Evolutionary conservation across 2,797 vertebrate species (phyloP).

Genomic region (Glossophaga mutica): DNA sequence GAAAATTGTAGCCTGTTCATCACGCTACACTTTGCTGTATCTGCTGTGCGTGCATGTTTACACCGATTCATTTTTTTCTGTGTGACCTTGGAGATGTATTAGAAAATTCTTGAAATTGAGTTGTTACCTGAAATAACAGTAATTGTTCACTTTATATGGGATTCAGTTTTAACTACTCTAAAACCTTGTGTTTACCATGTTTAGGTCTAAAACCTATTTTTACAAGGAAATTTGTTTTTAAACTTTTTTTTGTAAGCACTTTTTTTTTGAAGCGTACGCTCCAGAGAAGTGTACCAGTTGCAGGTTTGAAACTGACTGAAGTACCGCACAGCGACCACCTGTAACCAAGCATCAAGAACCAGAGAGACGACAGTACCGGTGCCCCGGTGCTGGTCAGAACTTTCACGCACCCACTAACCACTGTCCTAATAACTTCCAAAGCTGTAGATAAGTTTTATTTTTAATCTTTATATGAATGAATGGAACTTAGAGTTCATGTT

Average conservation of each 20-base stretch:
- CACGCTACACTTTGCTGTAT: neutral
- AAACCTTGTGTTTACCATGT: constrained; percentile 4
- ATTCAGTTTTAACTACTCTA: neutral
- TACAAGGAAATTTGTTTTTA: constrained; percentile 27
- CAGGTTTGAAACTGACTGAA: neutral
- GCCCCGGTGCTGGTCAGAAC: neutral
- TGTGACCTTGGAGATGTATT: neutral
- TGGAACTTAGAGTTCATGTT: neutral
- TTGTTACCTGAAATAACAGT: neutral
- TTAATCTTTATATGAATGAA: neutral
- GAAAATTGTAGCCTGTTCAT: neutral
- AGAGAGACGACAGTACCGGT: neutral
- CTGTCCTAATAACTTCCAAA: neutral
- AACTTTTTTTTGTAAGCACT: neutral
- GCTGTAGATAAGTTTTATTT: neutral
- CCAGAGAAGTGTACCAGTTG: neutral
- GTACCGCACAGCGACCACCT: neutral
- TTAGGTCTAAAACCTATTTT: constrained; percentile 30
- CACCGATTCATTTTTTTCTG: neutral
- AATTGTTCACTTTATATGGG: neutral
- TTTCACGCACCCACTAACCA: neutral
- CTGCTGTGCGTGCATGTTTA: neutral
- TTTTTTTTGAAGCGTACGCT: neutral
- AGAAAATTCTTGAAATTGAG: neutral
- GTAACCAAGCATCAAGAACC: neutral